Conservation (phyloP, 2,113 vertebrate genomes). For the Fregata magnificens region DNA sequence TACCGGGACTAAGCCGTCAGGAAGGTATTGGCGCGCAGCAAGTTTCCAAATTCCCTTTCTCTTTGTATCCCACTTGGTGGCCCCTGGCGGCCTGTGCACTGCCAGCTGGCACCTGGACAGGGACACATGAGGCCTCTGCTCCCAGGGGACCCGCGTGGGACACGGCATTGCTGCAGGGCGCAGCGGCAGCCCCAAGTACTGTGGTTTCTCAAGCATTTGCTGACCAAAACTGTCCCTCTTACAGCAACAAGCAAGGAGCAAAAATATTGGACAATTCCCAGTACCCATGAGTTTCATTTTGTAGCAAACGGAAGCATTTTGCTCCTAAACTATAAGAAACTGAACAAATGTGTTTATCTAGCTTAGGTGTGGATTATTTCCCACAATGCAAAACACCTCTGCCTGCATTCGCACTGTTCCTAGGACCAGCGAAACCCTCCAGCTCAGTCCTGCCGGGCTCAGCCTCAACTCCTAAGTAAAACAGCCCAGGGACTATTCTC, state of each 20-base stretch:
- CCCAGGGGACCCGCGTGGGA: not conserved
- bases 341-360: not conserved
- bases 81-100: not conserved
- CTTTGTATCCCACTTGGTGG: not conserved
- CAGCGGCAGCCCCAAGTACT: not conserved
- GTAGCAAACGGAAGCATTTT: not conserved
- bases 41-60: not conserved
- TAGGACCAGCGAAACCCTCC: not conserved
- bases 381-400: not conserved
- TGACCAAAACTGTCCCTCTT: not conserved
- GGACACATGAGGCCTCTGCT: not conserved
- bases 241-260: not conserved
- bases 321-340: not conserved
- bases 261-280: not conserved
- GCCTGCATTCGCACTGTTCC: not conserved
- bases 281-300: not conserved
- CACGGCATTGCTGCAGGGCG: accelerated
- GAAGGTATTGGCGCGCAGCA: not conserved
- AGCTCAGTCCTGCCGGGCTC: not conserved
- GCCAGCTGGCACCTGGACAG: not conserved
- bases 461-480: not conserved
- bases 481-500: not conserved
- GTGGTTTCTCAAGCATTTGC: not conserved
- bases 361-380: not conserved
- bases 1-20: not conserved